Evolutionary conservation across 2,888 invertebrate genomes (phyloP).

Genomic region (Calliopum simillimum): DNA sequence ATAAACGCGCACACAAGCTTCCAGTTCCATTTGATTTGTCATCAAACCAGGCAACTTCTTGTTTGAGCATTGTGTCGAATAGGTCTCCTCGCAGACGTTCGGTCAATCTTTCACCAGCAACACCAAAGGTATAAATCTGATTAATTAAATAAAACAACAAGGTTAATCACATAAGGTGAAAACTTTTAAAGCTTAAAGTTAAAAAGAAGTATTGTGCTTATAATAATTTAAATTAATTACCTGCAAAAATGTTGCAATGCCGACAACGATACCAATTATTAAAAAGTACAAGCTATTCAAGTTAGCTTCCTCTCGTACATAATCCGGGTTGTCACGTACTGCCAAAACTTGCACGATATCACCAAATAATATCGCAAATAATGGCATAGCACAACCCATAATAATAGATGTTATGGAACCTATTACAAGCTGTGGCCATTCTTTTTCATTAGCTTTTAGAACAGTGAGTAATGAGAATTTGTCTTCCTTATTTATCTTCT

Average conservation of each 20-base stretch:
- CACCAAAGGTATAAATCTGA: slow-evolving; percentile 75
- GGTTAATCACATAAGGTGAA: no score
- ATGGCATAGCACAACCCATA: slow-evolving; percentile 80
- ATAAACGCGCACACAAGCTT: slow-evolving; percentile 78
- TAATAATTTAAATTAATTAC: slow-evolving; percentile 63
- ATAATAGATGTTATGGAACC: slow-evolving; percentile 74
- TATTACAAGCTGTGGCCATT: slow-evolving; percentile 74
- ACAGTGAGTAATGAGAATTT: slow-evolving; percentile 70
- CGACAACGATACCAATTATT: slow-evolving; percentile 75
- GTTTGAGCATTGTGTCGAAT: slow-evolving; percentile 77
- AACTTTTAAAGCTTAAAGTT: no score
- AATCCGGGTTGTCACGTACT: slow-evolving; percentile 65
- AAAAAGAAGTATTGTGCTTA: no score
- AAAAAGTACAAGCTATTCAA: slow-evolving; percentile 76
- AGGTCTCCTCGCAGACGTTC: slow-evolving; percentile 75
- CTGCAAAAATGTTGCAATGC: slow-evolving; percentile 76
- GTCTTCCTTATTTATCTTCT: not conserved
- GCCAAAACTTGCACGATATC: slow-evolving; percentile 75
- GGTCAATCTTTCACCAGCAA: slow-evolving; percentile 85
- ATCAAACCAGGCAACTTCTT: slow-evolving; percentile 83
- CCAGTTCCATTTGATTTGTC: slow-evolving; percentile 79
- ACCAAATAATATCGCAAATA: slow-evolving; percentile 81
- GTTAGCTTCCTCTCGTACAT: slow-evolving; percentile 72
- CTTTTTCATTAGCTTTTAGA: slow-evolving; percentile 73
- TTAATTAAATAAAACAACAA: not conserved